phyloP scores from a whole-genome alignment of 53 echinoderm and acorn worm genomes.

The Antedon mediterranea region DNA sequence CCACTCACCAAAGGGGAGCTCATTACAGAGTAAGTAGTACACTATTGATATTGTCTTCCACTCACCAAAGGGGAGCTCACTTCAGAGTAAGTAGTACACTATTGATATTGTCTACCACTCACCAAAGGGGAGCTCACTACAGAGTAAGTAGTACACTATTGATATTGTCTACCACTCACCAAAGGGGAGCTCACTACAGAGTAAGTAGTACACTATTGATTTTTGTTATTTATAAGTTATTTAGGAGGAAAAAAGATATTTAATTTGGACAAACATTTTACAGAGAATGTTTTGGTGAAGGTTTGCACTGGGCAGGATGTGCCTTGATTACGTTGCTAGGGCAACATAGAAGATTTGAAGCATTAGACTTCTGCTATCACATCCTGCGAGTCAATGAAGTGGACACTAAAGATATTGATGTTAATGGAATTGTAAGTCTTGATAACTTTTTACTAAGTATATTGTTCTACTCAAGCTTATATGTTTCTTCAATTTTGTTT shows the following conservation, averaged over 20 bases:
- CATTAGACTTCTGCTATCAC: slow-evolving; percentile 92
- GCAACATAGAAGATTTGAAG: slow-evolving; percentile 83
- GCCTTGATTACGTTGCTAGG: slow-evolving; percentile 70
- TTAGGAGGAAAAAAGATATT: too few relatives aligned
- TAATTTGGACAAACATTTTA: too few relatives aligned
- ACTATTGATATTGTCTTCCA: slow-evolving; percentile 88
- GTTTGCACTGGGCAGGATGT: slow-evolving; percentile 97
- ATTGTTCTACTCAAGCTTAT: too few relatives aligned
- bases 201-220: too few relatives aligned
- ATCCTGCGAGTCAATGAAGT: slow-evolving; percentile 81
- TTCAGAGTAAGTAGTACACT: slow-evolving; percentile 96
- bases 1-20: slow-evolving; percentile 84
- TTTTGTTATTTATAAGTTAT: too few relatives aligned
- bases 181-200: slow-evolving; percentile 86
- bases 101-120: slow-evolving; percentile 90
- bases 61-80: slow-evolving; percentile 86
- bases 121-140: slow-evolving; percentile 82
- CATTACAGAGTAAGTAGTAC: slow-evolving; percentile 97
- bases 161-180: slow-evolving; percentile 88
- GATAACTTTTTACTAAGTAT: too few relatives aligned
- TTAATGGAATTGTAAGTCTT: slow-evolving; percentile 93
- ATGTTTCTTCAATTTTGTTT: too few relatives aligned
- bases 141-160: too few relatives aligned
- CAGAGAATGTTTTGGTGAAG: slow-evolving; percentile 97
- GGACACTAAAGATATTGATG: slow-evolving; percentile 68